Percentiles rank a stretch among this genome's conserved stretches.
phyloP scores from a whole-genome alignment of 1,140 invertebrate species.

The Macrocentrus cingulum region DNA sequence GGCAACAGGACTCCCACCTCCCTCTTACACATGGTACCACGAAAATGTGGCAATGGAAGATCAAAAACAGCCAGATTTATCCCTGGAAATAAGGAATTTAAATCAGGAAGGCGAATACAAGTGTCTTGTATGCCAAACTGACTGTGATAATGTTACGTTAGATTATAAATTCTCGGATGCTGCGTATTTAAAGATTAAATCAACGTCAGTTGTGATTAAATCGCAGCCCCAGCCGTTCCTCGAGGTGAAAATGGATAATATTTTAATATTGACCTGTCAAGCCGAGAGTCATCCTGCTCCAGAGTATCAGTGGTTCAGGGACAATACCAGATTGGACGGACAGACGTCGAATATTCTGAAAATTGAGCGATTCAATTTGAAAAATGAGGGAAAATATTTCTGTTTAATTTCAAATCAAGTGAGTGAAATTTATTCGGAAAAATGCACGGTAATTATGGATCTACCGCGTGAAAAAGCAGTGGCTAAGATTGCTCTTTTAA shows the following conservation, averaged over 20 bases:
- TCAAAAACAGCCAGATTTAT: conserved; percentile 28
- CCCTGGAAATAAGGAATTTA: conserved; percentile 32
- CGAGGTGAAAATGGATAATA: conserved; percentile 37
- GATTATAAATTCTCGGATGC: conserved; percentile 29
- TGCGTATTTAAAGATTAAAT: conserved; percentile 35
- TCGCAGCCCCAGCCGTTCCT: conserved; percentile 37
- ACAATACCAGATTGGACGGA: conserved; percentile 42
- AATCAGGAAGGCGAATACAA: conserved; percentile 41
- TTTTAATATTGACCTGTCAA: conserved; percentile 36
- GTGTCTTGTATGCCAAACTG: conserved; percentile 38
- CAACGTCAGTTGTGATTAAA: conserved; percentile 36
- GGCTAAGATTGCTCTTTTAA: conserved; percentile 50
- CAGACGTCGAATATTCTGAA: conserved; percentile 38
- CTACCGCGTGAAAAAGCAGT: conserved; percentile 40
- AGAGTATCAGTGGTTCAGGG: conserved; percentile 45
- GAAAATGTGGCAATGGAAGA: conserved; percentile 29
- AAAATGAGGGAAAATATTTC: conserved; percentile 45
- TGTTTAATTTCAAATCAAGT: conserved; percentile 40
- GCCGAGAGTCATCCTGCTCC: conserved; percentile 40
- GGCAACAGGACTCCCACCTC: conserved; percentile 43
- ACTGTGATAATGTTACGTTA: conserved; percentile 26
- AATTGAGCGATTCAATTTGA: conserved; percentile 37
- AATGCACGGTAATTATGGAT: conserved; percentile 37
- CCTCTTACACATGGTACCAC: conserved; percentile 44
- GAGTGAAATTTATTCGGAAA: conserved; percentile 38